Conservation (phyloP, 2,888 invertebrate genomes). For the Nowickia ferox region DNA sequence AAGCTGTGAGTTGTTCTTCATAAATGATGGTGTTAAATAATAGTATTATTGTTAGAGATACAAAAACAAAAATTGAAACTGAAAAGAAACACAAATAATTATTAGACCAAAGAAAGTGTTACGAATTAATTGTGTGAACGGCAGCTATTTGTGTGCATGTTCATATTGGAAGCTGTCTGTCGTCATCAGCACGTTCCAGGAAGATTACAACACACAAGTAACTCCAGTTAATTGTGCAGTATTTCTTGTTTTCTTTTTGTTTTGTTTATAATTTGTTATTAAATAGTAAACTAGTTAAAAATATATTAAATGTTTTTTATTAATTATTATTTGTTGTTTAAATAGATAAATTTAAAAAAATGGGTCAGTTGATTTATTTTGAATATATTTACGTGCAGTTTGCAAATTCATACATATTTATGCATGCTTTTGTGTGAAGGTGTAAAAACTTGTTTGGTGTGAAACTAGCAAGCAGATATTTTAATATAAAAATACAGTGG, state of each 20-base stretch:
- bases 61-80: constrained; percentile 18
- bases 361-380: background rate
- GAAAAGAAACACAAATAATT: constrained; percentile 35
- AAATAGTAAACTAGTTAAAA: constrained; percentile 51
- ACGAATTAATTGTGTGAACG: constrained; percentile 24
- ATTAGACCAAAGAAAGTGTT: constrained; percentile 70
- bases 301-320: constrained; percentile 10
- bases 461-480: too few species aligned
- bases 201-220: constrained; percentile 37
- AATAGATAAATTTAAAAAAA: constrained; percentile 16
- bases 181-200: constrained; percentile 50
- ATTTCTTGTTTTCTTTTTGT: constrained; percentile 40
- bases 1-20: constrained; percentile 62
- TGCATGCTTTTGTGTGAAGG: too few species aligned
- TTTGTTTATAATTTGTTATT: constrained; percentile 43
- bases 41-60: constrained; percentile 4
- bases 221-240: constrained; percentile 40
- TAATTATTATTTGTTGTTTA: constrained; percentile 7
- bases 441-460: too few species aligned
- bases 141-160: background rate
- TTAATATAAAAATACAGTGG: too few species aligned
- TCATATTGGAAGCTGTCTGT: constrained; percentile 21
- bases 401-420: background rate
- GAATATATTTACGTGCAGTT: background rate
- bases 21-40: constrained; percentile 59